Base-by-base conservation (phyloP, 1,140 invertebrate genomes). In the Drosophila orena region DNA sequence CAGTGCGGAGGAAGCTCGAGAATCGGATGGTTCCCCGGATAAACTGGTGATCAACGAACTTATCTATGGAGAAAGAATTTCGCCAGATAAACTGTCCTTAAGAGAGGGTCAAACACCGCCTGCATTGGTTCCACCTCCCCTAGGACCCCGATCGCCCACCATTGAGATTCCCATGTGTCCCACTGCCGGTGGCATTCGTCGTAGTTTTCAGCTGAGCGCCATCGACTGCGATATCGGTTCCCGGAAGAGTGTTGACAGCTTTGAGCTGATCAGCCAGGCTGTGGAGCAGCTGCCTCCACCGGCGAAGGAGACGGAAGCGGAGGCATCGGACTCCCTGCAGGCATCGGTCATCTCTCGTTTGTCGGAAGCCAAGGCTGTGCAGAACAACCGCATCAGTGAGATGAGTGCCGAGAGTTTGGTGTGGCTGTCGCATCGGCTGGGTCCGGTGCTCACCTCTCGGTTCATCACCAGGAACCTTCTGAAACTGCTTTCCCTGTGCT, bases 401-500 rank as follows among this genome's bases (percentile, higher is more conserved):
- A 97, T 98, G 94, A 97, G 97, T 81, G 95, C 95, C 0, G 98
- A 98, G 88, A 98, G 97, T 88, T 93, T 99, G 0, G 95, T 97
- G 43, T 99, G 98, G 98, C 91, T 99, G 20, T 95, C 97, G 1
- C 97, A 98, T 93, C 94, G 98, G 75, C 93, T 99, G n/a, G 98
- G 98, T 0, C 98, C 98, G 0, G 97, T 99, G 24, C 93, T 99
- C 6, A 98, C 98, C 3, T 97, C 98, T 14, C 95, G 96, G 75
- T 96, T 97, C 93, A 93, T 99, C 22, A 97, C 98, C 0, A 94
- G 97, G 42, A 99, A 99, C 93, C 93, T 99, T 38, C 93, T 99
- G 4, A 95, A 98, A 77, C 98, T 99, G 96, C 93, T 99, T 12
- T 97, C 97, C 0, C 92, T 99, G 0, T 99, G 98, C 92, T 99